Conservation (phyloP, 2,113 vertebrate species). For the Mastomys natalensis region DNA sequence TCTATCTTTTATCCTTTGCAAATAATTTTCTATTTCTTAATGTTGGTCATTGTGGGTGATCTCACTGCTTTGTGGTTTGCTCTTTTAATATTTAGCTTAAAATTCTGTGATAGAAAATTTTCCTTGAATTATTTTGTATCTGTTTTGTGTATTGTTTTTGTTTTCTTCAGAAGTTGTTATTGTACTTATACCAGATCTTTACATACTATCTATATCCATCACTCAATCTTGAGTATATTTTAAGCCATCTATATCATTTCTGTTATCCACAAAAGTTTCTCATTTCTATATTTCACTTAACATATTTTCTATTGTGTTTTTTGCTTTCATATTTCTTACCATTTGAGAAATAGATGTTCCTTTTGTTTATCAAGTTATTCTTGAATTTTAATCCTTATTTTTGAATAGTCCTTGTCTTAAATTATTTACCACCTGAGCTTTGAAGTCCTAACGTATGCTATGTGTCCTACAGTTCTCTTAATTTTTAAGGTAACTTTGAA, state of each 20-base stretch:
- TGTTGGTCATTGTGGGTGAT: neutral
- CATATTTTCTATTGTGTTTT: neutral
- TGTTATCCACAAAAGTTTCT: conserved; percentile 18
- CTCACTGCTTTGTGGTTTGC: neutral
- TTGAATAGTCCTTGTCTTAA: neutral
- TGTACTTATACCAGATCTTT: neutral
- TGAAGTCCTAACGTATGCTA: neutral
- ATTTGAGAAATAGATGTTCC: neutral
- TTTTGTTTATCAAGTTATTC: neutral
- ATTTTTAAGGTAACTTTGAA: conserved; percentile 33
- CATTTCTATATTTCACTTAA: neutral
- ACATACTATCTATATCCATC: neutral
- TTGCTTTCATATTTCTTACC: neutral
- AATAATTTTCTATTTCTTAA: neutral
- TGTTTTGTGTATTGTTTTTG: neutral
- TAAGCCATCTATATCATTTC: neutral
- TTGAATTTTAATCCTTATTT: neutral
- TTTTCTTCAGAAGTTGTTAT: neutral
- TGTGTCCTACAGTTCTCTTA: neutral
- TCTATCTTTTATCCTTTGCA: neutral
- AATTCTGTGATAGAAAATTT: neutral
- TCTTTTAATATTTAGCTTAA: conserved; percentile 34
- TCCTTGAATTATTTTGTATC: neutral
- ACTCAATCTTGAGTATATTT: neutral
- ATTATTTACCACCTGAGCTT: neutral